Conservation (phyloP, 1,140 invertebrate species). For the Diabrotica undecimpunctata region DNA sequence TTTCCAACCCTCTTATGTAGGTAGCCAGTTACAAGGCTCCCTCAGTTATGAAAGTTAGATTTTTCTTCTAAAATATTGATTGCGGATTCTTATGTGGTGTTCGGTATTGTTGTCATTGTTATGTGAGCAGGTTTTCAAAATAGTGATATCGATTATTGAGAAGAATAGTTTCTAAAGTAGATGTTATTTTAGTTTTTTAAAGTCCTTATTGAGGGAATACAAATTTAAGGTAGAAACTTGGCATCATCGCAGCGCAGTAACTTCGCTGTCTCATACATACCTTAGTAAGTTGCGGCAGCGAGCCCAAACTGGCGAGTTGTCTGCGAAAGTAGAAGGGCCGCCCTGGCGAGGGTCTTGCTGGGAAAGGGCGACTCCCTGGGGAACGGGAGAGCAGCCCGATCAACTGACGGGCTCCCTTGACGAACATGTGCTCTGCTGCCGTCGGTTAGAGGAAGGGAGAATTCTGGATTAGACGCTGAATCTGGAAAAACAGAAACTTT, state of each 20-base stretch:
- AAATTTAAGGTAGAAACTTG: not conserved
- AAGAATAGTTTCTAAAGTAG: too few species aligned
- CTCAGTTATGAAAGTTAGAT: too few species aligned
- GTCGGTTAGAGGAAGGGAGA: not conserved
- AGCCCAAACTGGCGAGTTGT: conserved; percentile 13
- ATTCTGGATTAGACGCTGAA: not conserved
- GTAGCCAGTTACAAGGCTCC: too few species aligned
- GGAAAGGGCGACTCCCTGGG: conserved; percentile 24
- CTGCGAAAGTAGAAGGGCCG: conserved; percentile 15
- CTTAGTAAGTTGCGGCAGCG: conserved; percentile 28
- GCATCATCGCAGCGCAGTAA: not conserved
- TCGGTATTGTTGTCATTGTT: too few species aligned
- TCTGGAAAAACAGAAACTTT: not conserved
- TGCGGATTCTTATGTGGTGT: too few species aligned
- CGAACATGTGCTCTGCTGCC: conserved; percentile 16
- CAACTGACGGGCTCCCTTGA: conserved; percentile 26
- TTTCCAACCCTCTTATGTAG: too few species aligned
- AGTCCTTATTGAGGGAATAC: not conserved
- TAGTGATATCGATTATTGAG: too few species aligned
- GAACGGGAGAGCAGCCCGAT: conserved; percentile 19
- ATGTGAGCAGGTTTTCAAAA: too few species aligned
- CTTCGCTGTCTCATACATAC: conserved; percentile 16
- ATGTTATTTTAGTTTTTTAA: not conserved
- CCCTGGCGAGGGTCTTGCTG: not conserved
- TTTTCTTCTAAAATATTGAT: too few species aligned